A percentile compares a stretch with the other conserved stretches of the same genome.
phyloP scores from a whole-genome alignment of 2,113 vertebrate species.

The Copsychus sechellarum region DNA sequence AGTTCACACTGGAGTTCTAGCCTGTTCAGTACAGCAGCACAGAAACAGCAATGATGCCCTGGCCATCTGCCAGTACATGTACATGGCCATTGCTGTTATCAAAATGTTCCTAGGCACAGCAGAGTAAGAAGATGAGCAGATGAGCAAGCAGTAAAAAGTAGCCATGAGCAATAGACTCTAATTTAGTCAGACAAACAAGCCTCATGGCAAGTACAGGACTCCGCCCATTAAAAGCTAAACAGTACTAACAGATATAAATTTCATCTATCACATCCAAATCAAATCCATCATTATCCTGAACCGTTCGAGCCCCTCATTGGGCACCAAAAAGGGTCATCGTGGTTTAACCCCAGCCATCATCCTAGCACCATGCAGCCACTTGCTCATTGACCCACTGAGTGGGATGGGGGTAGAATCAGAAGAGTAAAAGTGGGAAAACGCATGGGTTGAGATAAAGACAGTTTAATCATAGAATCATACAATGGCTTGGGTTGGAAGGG shows the following conservation, averaged over 20 bases:
- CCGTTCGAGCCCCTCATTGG: neutral
- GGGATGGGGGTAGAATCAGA: neutral
- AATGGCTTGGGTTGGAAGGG: neutral
- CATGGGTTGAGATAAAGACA: neutral
- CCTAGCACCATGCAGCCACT: neutral
- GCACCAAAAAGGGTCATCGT: neutral
- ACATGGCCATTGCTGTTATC: neutral
- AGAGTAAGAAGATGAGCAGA: neutral
- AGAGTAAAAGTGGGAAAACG: neutral
- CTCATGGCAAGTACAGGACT: neutral
- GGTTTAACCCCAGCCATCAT: neutral
- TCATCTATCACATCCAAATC: neutral
- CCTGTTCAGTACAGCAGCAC: neutral
- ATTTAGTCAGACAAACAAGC: neutral
- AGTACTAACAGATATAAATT: neutral
- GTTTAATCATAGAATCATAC: neutral
- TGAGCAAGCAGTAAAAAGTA: neutral
- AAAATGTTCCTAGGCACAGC: neutral
- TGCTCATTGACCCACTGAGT: neutral
- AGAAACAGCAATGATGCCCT: neutral
- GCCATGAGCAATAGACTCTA: neutral
- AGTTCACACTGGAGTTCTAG: neutral
- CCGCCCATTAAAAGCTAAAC: neutral
- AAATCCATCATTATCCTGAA: neutral
- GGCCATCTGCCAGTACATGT: neutral